A percentile compares a stretch with the other conserved stretches of the same genome.
Conservation (phyloP, 1,140 invertebrate species). For the Heliothis virescens region DNA sequence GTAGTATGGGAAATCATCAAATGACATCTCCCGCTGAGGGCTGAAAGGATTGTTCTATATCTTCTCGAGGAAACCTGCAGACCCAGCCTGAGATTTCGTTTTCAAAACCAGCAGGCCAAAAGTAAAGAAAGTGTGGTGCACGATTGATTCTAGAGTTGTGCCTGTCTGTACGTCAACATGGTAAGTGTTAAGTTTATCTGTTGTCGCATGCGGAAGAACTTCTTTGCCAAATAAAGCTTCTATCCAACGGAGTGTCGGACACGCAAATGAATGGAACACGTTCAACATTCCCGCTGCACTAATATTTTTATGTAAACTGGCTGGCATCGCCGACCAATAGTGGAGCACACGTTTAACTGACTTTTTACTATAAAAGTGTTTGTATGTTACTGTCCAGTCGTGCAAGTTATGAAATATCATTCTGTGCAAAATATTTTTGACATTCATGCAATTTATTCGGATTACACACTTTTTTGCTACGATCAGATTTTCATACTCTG, state of each 20-base stretch:
- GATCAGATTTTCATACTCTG: too few relatives aligned
- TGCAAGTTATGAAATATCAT: too few relatives aligned
- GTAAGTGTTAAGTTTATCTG: background rate
- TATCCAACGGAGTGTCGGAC: background rate
- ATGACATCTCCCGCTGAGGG: too few relatives aligned
- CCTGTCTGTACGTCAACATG: background rate
- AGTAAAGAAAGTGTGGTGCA: background rate
- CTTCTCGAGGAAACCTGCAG: too few relatives aligned
- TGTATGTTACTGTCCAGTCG: background rate
- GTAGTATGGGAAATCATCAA: too few relatives aligned
- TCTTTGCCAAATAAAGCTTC: background rate
- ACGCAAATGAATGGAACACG: background rate
- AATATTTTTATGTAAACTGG: background rate
- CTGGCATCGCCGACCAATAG: constrained; percentile 21
- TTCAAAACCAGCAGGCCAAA: background rate
- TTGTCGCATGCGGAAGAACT: background rate
- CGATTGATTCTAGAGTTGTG: background rate
- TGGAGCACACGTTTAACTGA: background rate
- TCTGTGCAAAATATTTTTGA: too few relatives aligned
- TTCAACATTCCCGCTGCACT: background rate
- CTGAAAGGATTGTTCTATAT: too few relatives aligned
- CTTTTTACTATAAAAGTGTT: too few relatives aligned
- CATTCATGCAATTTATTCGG: too few relatives aligned
- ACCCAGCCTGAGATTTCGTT: background rate
- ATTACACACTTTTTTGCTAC: background rate